Percentiles rank a stretch among this genome's conserved stretches.
These are phyloP conservation scores for Poecile montanus DNA, from an alignment of 2,797 vertebrate genomes.

Conservation along the genomic window DNA sequence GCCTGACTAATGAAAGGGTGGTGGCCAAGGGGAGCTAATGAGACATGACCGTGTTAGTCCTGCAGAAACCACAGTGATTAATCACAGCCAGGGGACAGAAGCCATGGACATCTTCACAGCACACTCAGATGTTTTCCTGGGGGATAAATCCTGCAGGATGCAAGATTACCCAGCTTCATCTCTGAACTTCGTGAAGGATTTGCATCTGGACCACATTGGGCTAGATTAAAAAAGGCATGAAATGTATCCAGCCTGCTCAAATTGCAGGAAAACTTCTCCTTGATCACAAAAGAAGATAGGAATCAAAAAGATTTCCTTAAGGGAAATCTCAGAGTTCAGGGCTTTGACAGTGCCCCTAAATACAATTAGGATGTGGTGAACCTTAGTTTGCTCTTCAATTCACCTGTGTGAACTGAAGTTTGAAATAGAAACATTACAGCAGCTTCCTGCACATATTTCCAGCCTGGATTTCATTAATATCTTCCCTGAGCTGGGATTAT, in stretches of 20 bases:
- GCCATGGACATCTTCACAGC: not conserved
- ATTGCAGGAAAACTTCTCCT: constrained; percentile 9
- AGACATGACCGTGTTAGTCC: not conserved
- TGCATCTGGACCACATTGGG: constrained; percentile 7
- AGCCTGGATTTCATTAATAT: constrained; percentile 55
- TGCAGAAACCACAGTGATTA: not conserved
- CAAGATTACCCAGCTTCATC: not conserved
- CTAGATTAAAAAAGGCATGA: constrained; percentile 4
- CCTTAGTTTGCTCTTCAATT: constrained; percentile 35
- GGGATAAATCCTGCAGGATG: not conserved
- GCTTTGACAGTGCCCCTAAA: constrained; percentile 16
- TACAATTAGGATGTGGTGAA: constrained; percentile 27
- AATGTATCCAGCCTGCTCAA: not conserved
- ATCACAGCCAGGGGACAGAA: not conserved
- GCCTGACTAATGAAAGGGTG: not conserved
- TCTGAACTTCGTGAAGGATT: not conserved
- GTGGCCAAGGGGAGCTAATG: constrained; percentile 8
- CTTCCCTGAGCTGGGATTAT: constrained; percentile 30
- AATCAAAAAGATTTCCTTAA: constrained; percentile 17
- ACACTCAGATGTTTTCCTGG: not conserved
- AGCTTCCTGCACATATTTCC: constrained; percentile 24
- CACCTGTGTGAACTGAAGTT: constrained; percentile 42
- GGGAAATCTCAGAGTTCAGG: constrained; percentile 22
- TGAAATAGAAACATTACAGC: constrained; percentile 6
- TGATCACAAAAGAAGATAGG: not conserved